Conservation (phyloP, 2,113 vertebrate genomes). For the Zeus faber region DNA sequence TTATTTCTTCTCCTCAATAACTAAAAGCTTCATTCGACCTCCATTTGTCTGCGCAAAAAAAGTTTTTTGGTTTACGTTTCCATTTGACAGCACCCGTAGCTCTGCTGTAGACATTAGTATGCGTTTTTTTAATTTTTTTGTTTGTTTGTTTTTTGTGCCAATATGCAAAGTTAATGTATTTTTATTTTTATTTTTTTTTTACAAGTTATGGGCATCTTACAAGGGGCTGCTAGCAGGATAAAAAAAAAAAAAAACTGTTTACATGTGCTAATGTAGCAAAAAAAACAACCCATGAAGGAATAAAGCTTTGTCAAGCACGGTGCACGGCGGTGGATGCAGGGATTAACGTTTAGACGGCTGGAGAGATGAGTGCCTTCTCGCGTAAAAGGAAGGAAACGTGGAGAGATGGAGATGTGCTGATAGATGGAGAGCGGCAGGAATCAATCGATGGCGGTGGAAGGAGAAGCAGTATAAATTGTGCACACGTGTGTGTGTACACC, state of each 20-base stretch:
- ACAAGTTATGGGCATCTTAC: conserved; percentile 21
- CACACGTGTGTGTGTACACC: no score
- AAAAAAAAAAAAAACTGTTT: conserved; percentile 43
- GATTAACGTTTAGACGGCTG: conserved; percentile 14
- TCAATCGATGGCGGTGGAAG: conserved; percentile 22
- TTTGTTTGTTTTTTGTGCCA: conserved; percentile 2
- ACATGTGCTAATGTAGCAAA: conserved; percentile 58
- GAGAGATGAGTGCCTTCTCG: conserved; percentile 35
- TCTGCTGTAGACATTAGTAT: not conserved
- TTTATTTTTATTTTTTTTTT: conserved; percentile 12
- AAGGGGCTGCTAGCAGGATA: conserved; percentile 30
- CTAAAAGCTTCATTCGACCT: not conserved
- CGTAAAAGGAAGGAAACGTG: conserved; percentile 12
- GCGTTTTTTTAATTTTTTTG: no score
- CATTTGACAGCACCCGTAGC: not conserved
- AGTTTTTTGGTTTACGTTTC: not conserved
- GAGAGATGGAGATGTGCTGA: not conserved
- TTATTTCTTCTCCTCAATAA: no score
- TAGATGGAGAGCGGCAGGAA: conserved; percentile 9
- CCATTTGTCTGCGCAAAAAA: not conserved
- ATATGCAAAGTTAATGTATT: conserved; percentile 4
- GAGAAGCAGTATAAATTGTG: no score
- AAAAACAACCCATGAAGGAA: conserved; percentile 15
- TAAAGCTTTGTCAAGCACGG: conserved; percentile 13
- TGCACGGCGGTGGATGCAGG: conserved; percentile 17